Evolutionary conservation across 2,888 invertebrate genomes (phyloP).

Genomic region (Drosophila fungiperda): DNA sequence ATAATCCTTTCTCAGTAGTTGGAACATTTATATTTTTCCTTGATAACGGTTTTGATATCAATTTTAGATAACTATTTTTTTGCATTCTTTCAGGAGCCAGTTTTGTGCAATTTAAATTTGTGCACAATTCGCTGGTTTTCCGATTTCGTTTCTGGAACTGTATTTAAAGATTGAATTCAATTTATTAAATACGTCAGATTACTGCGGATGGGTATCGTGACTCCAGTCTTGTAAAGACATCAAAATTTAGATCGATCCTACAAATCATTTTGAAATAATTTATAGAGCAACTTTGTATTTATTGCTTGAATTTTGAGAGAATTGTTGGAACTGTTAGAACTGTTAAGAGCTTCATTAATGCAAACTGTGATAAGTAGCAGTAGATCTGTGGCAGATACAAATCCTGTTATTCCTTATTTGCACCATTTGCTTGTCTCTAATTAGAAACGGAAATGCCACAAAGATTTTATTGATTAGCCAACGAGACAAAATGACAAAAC

Average conservation of each 20-base stretch:
- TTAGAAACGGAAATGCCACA: slow-evolving; percentile 47
- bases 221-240: neutral
- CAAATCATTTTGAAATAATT: neutral
- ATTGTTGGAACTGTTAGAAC: neutral
- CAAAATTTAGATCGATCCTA: neutral
- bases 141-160: neutral
- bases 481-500: slow-evolving; percentile 28
- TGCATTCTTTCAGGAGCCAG: neutral
- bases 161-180: neutral
- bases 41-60: neutral
- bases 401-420: neutral
- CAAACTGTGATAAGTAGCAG: neutral
- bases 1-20: slow-evolving; percentile 12
- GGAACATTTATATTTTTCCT: neutral
- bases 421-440: neutral
- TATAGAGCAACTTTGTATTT: neutral
- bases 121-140: neutral
- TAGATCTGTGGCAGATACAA: neutral
- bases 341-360: neutral
- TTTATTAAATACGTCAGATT: neutral
- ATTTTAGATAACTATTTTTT: neutral
- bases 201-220: neutral
- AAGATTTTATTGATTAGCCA: slow-evolving; percentile 59
- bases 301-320: neutral
- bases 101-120: neutral